Evolutionary conservation across 2,113 vertebrate genomes (phyloP), one percentile per base, ranked within the genome.

Genomic region (Mesocricetus auratus): DNA sequence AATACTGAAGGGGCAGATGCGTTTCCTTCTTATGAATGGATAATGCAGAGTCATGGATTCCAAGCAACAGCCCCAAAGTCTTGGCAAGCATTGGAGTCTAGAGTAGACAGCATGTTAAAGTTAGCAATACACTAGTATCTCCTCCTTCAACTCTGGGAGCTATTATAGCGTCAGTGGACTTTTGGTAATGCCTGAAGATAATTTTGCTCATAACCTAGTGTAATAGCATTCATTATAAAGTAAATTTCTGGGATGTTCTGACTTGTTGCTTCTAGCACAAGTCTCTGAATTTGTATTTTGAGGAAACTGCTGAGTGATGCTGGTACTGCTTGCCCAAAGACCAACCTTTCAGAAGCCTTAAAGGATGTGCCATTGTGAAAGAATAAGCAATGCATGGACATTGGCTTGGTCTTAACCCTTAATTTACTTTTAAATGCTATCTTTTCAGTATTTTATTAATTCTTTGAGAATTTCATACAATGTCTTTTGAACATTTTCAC

Each of bases 281-380:
- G 22, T 85, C 24, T 79, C 36, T 17, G 45, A 81, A 75, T 96
- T 81, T 91, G 4, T 45, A 78, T 95, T 96, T 74, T 94, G 68
- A 77, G 77, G 11, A 56, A 87, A 19, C 26, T 95, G n/a, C 68
- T n/a, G 82, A 77, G 45, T 42, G 21, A 60, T 81, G 7, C 50
- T 47, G 45, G 83, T 75, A 15, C 39, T 82, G 39, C 58, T 19
- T 26, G 29, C 86, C 12, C 1, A 77, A 85, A 77, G 36, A 56
- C 36, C 31, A 58, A 81, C 21, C 50, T 86, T 92, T 74, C 68
- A 88, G 29, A 73, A 88, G 2, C 53, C 47, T 60, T 86, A 58
- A 81, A 47, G 64, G 95, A 7, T 60, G 42, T 82, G 74, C 10
- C 22, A 47, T 0, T 89, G 33, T 42, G 42, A 81, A 71, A 90